Evolutionary conservation across 2,888 invertebrate genomes (phyloP), one percentile per base, ranked within the genome.

Genomic region (Anarsia innoxiella): DNA sequence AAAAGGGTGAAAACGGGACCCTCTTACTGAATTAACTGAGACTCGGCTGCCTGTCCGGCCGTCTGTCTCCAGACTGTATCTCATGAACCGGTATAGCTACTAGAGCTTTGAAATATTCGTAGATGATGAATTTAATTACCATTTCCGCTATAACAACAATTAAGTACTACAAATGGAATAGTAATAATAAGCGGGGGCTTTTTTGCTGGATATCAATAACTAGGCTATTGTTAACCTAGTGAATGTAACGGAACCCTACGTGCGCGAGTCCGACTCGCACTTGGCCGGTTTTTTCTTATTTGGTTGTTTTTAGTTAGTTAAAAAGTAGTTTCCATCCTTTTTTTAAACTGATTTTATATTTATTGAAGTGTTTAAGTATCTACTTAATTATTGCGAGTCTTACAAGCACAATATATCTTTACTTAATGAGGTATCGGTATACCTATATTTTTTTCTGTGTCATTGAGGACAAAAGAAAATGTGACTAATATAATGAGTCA

Each of bases 201-300:
- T 19, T 19, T 19, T 19, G 19, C 19, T 19, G 4, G 19, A 5
- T 19, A 5, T 19, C n/a, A 5, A 19, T 19, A 19, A 19, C 19
- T 19, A 5, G 19, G 19, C 19, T 8, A 8, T 3, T 19, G 3
- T 19, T 19, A 19, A n/a, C n/a, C n/a, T 19, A 19, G 19, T 5
- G 3, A 19, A 19, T 19, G 19, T 3, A 5, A 19, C 19, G 19
- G 19, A 19, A 8, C 19, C 19, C 25, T 25, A 3, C n/a, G 25
- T 10, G 25, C 25, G 25, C 25, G 4, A 25, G 25, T 25, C 25
- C 25, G 25, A 25, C 25, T 25, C 25, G 25, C 25, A 25, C 25
- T 25, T 25, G 25, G 2, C n/a, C 25, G 25, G 4, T 25, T 25
- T 25, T 8, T 25, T 25, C n/a, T 8, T 19, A 19, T 8, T 19